Conservation (phyloP, 92 coral and sea anemone species). For the Parazoanthus swiftii region DNA sequence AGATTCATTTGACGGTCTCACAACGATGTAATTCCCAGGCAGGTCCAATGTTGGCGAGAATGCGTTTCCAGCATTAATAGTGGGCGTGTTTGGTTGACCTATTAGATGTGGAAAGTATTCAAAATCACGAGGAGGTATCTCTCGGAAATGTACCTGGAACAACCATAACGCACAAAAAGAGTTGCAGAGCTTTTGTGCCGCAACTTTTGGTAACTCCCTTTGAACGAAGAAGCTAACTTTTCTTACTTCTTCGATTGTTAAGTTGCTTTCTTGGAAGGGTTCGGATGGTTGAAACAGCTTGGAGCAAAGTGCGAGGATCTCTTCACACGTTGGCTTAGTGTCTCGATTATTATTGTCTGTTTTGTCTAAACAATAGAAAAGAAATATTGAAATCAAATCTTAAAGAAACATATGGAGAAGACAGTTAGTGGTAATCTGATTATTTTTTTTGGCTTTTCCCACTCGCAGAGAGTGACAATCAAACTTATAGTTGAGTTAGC, state of each 20-base stretch:
- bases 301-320: not conserved
- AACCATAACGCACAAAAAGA: conserved; percentile 22
- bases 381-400: not conserved
- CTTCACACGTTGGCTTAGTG: not conserved
- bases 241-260: conserved; percentile 21
- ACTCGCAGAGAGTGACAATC: not conserved
- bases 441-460: no score
- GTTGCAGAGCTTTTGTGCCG: conserved; percentile 1
- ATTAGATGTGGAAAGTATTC: conserved; percentile 1
- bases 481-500: not conserved
- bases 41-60: conserved; percentile 18
- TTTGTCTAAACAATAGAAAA: conserved; percentile 1
- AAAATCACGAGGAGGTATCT: conserved; percentile 10
- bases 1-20: conserved; percentile 7
- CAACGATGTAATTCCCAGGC: conserved; percentile 8
- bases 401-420: not conserved
- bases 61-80: not conserved
- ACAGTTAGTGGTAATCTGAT: no score
- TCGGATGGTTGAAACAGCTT: not conserved
- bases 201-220: conserved; percentile 24
- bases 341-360: not conserved
- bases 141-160: not conserved
- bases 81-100: conserved; percentile 25
- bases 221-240: conserved; percentile 6
- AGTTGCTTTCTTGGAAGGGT: not conserved